Base-by-base conservation (phyloP, 2,888 invertebrate species). In the Griposia aprilina region DNA sequence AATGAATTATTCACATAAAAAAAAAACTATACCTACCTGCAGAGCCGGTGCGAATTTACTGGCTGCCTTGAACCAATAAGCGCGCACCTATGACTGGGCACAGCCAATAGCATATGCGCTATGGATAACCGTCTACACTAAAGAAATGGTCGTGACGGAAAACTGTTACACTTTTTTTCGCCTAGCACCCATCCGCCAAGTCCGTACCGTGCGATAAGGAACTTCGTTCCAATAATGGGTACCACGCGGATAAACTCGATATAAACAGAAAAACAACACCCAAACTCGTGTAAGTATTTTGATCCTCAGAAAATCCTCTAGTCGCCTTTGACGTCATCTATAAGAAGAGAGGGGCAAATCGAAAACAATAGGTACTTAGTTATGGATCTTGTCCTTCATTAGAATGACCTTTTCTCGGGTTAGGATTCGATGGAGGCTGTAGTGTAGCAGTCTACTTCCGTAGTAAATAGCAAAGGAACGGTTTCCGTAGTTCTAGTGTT, bases 211-310 rank as follows among this genome's bases (percentile, higher is more conserved):
- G n/a, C n/a, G n/a, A n/a, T n/a, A n/a, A n/a, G n/a, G n/a, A n/a
- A n/a, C n/a, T n/a, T n/a, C n/a, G n/a, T n/a, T n/a, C n/a, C n/a
- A n/a, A 36, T 76, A 57, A 36, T 36, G 20, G 8, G n/a, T 5
- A n/a, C 15, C 7, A 57, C n/a, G 11, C n/a, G 11, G 41, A n/a
- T 13, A 36, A n/a, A 76, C 59, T 20, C 15, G 4, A 74, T 26
- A 48, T 20, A 73, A 73, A 74, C 45, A 45, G 45, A 45, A 45
- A 45, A 45, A 55, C 26, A 55, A 73, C 20, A 52, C 10, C 26
- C 2, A 13, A 41, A 73, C 26, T 72, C 26, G 7, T 59, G 0
- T 26, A 72, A 26, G 26, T 26, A 17, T 41, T 26, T 41, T 72
- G 50, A 26, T 41, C 15, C 1, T 15, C 15, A 26, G 11, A 26